Evolutionary conservation across 2,888 invertebrate genomes (phyloP), one percentile per base, ranked within the genome.

Genomic region (Iselma pallidipennis): DNA sequence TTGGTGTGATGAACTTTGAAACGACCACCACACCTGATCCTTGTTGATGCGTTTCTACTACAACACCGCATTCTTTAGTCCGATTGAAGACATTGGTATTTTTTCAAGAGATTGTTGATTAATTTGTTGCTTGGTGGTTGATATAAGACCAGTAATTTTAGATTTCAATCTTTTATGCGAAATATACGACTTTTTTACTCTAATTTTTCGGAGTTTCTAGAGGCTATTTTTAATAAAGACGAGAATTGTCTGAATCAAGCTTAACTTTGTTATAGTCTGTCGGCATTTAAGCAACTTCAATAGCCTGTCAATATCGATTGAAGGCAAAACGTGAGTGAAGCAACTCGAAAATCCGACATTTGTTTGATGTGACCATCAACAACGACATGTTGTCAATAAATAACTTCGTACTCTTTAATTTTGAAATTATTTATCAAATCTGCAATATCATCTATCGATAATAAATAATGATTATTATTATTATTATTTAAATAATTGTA

Each of bases 281-380:
- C 71, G 74, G 72, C 71, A 72, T 69, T 74, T 68, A 69, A 74
- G 75, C 68, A 74, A 74, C 74, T 76, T 75, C 74, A 76, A 76
- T 76, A 76, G 74, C 73, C 71, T 74, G 74, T 75, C 76, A 73
- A 74, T 76, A 75, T 73, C 62, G 55, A 61, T 61, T 69, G 42
- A 42, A 21, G 12, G 65, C 71, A 70, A 71, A 73, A 74, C 70
- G 73, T 68, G 72, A 70, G 70, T 72, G 69, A 71, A 72, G 67
- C 57, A 74, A 73, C 70, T 65, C 63, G 67, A 74, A 74, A 72
- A 73, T 72, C 70, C 69, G 71, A 71, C 71, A 70, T 75, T 74
- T 70, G 70, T 72, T 74, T 72, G 74, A 75, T 71, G 64, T 67
- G 74, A 71, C 74, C 71, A 71, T 72, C 71, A 70, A 67, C 69